Conservation (phyloP, 1,140 invertebrate species). For the Aradophagus sp. region DNA sequence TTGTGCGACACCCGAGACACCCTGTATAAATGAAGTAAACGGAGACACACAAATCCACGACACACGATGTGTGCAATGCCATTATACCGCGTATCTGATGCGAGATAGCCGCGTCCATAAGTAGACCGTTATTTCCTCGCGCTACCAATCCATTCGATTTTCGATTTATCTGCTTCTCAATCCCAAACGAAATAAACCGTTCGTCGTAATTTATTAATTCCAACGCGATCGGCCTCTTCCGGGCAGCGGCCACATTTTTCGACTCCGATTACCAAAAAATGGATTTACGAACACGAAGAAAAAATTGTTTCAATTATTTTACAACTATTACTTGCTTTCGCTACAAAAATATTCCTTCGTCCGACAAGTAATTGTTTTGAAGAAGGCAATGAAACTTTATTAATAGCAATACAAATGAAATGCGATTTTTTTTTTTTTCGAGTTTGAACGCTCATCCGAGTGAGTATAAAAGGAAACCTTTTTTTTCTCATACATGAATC, state of each 20-base stretch:
- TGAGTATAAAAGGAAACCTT: too few relatives aligned
- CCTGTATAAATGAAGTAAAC: slow-evolving; percentile 34
- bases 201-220: slow-evolving; percentile 1
- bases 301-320: too few relatives aligned
- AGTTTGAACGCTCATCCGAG: too few relatives aligned
- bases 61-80: slow-evolving; percentile 39
- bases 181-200: background rate
- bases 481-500: slow-evolving; percentile 2
- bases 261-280: too few relatives aligned
- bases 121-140: slow-evolving; percentile 49
- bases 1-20: slow-evolving; percentile 23
- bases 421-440: too few relatives aligned
- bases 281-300: too few relatives aligned
- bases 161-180: slow-evolving; percentile 26
- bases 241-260: too few relatives aligned
- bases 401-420: too few relatives aligned
- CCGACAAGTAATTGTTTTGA: too few relatives aligned
- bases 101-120: slow-evolving; percentile 39
- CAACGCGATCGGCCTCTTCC: background rate
- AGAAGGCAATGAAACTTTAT: too few relatives aligned
- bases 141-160: slow-evolving; percentile 49
- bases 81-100: slow-evolving; percentile 47
- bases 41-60: slow-evolving; percentile 34
- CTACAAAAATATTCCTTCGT: too few relatives aligned
- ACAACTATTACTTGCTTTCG: too few relatives aligned